Percentiles rank a stretch among this genome's conserved stretches.
phyloP scores from a whole-genome alignment of 2,797 vertebrate species.

The Chelidonichthys spinosus region DNA sequence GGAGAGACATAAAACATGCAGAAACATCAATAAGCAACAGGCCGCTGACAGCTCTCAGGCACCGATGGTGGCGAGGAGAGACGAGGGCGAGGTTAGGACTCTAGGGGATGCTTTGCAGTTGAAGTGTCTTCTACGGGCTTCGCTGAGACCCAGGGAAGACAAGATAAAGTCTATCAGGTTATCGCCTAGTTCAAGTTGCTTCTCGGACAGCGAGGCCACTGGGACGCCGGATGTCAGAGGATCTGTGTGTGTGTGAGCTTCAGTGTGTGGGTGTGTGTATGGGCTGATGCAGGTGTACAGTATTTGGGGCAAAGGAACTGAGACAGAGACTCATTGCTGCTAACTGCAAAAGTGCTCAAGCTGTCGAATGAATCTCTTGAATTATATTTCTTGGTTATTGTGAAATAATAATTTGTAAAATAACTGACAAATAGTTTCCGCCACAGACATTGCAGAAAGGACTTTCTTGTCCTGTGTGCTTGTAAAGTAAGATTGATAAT shows the following conservation, averaged over 20 bases:
- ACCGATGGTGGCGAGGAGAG: conserved; percentile 90
- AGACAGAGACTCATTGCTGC: neutral
- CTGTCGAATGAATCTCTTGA: conserved; percentile 27
- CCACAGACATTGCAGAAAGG: neutral
- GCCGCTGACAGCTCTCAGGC: conserved; percentile 97
- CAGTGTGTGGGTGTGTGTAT: conserved; percentile 15
- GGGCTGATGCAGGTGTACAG: conserved; percentile 32
- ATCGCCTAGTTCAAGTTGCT: conserved; percentile 94
- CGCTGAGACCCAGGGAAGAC: conserved; percentile 91
- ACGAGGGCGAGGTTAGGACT: conserved; percentile 97
- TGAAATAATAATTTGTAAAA: conserved; percentile 13
- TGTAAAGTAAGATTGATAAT: conserved; percentile 46
- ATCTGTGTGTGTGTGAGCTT: conserved; percentile 44
- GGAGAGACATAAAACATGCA: conserved; percentile 98
- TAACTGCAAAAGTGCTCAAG: conserved; percentile 10
- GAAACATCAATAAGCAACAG: conserved; percentile 99
- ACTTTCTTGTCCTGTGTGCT: neutral
- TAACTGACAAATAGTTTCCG: conserved; percentile 13
- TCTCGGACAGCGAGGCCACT: conserved; percentile 89
- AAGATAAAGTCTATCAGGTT: conserved; percentile 99
- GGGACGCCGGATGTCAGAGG: conserved; percentile 84
- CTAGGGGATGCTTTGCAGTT: conserved; percentile 92
- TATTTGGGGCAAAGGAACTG: conserved; percentile 5
- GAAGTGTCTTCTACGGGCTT: conserved; percentile 96
- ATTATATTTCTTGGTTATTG: conserved; percentile 6